Evolutionary conservation across 2,797 vertebrate species (phyloP).

Genomic region (Margarornis squamiger): DNA sequence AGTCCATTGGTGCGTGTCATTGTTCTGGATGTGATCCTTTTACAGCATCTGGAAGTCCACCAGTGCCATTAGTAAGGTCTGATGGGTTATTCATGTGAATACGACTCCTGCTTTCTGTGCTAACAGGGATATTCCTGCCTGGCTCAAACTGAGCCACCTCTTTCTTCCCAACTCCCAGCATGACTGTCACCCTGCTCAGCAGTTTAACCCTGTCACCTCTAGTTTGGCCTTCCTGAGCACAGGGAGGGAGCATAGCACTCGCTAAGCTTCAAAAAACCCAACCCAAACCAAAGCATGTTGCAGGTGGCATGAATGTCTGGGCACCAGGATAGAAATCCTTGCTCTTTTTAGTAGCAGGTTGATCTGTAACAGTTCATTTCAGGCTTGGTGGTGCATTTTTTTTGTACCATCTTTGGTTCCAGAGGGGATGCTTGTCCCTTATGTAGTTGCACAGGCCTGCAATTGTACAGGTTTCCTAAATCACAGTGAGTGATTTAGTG

Average conservation of each 20-base stretch:
- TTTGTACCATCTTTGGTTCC: not conserved
- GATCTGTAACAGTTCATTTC: not conserved
- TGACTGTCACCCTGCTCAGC: not conserved
- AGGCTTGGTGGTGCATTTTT: not conserved
- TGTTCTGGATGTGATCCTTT: not conserved
- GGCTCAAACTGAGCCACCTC: not conserved
- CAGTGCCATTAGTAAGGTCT: not conserved
- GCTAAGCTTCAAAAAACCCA: not conserved
- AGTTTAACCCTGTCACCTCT: not conserved
- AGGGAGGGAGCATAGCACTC: not conserved
- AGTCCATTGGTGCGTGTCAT: not conserved
- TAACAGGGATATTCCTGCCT: not conserved
- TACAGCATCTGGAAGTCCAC: not conserved
- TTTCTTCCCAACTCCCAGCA: accelerated
- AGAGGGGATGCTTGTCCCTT: not conserved
- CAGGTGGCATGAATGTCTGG: not conserved
- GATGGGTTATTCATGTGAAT: not conserved
- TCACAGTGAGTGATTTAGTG: not conserved
- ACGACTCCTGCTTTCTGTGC: not conserved
- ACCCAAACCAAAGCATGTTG: not conserved
- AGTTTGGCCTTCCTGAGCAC: not conserved
- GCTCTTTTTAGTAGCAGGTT: not conserved
- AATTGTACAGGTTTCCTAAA: not conserved
- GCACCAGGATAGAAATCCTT: not conserved
- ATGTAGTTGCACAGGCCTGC: accelerated